Percentiles rank a stretch among this genome's conserved stretches.
phyloP scores from a whole-genome alignment of 53 echinoderm and acorn worm species.

The Henricia sp. region DNA sequence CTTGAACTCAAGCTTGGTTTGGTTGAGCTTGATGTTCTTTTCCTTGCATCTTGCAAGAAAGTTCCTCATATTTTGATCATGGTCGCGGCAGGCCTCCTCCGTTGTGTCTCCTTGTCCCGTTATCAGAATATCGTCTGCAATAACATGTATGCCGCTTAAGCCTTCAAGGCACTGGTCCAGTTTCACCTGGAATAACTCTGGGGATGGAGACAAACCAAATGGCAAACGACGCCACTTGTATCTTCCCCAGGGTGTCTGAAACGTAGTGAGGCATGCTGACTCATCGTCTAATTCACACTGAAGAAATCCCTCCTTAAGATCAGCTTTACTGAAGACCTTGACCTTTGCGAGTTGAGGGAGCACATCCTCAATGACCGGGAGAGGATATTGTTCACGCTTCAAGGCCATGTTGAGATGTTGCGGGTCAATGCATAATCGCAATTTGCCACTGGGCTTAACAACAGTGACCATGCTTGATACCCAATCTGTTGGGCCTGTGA shows the following conservation, averaged over 20 bases:
- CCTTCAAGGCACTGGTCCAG: slow-evolving; percentile 57
- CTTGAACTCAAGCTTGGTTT: slow-evolving; percentile 70
- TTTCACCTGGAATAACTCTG: slow-evolving; percentile 50
- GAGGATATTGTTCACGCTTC: slow-evolving; percentile 36
- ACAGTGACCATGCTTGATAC: slow-evolving; percentile 63
- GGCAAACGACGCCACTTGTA: slow-evolving; percentile 42
- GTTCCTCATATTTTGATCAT: slow-evolving; percentile 59
- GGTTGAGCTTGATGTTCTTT: slow-evolving; percentile 64
- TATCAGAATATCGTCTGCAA: slow-evolving; percentile 68
- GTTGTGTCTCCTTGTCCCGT: slow-evolving; percentile 57
- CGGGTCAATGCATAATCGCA: slow-evolving; percentile 50
- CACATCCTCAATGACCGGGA: slow-evolving; percentile 59
- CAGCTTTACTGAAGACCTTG: slow-evolving; percentile 38
- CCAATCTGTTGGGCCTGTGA: slow-evolving; percentile 66
- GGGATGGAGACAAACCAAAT: slow-evolving; percentile 44
- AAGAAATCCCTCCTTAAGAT: slow-evolving; percentile 48
- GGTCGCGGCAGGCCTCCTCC: slow-evolving; percentile 43
- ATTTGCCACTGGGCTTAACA: slow-evolving; percentile 54
- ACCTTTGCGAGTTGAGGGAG: slow-evolving; percentile 25
- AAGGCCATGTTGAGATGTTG: slow-evolving; percentile 41
- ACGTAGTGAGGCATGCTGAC: slow-evolving; percentile 24
- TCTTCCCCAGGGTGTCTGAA: slow-evolving; percentile 57
- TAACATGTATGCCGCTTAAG: slow-evolving; percentile 44
- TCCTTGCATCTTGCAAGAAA: slow-evolving; percentile 63
- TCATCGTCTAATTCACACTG: slow-evolving; percentile 46